Conservation (phyloP, 1,140 invertebrate species). For the Tribolium madens region DNA sequence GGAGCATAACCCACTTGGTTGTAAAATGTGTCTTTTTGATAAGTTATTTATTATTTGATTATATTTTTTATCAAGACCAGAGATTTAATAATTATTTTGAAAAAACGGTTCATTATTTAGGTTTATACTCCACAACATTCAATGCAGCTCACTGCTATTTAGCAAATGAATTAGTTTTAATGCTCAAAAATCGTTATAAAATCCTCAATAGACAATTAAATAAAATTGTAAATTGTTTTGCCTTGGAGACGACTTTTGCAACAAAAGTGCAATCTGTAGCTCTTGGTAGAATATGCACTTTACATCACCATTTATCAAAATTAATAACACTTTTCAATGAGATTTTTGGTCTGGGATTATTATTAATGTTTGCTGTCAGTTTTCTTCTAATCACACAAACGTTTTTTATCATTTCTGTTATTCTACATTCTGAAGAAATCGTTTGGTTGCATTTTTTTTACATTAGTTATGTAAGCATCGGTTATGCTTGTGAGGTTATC, state of each 20-base stretch:
- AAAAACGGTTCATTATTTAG: background rate
- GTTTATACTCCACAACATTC: background rate
- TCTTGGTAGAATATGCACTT: conserved; percentile 16
- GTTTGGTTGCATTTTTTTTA: background rate
- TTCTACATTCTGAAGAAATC: background rate
- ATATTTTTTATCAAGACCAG: background rate
- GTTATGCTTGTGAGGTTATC: background rate
- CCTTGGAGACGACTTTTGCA: background rate
- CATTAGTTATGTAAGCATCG: background rate
- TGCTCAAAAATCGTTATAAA: background rate
- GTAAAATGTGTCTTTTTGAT: background rate
- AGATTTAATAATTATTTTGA: background rate
- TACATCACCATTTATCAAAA: conserved; percentile 31
- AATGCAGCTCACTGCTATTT: background rate
- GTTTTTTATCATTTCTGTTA: background rate
- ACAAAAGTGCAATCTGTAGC: background rate
- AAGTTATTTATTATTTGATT: background rate
- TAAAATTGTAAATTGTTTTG: background rate
- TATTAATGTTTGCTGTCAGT: background rate
- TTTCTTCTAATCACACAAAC: background rate
- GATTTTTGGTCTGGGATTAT: conserved; percentile 1
- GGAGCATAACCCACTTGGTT: background rate
- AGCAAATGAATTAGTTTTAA: background rate
- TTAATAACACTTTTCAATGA: conserved; percentile 23
- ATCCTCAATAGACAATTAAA: background rate